Percentiles rank a stretch among this genome's conserved stretches.
phyloP scores from a whole-genome alignment of 2,113 vertebrate genomes.

The Chroicocephalus ridibundus region DNA sequence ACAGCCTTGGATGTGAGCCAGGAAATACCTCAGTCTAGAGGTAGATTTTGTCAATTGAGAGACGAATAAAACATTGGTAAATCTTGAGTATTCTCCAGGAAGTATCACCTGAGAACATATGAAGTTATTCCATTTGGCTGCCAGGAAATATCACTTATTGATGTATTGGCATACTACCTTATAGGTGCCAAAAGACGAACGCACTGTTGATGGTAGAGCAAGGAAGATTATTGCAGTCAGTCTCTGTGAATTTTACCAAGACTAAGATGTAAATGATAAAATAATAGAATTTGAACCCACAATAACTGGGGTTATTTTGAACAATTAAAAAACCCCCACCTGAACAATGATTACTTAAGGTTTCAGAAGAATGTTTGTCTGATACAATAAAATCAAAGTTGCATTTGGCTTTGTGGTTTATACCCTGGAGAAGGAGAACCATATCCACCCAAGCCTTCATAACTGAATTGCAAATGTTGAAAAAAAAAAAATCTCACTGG shows the following conservation, averaged over 20 bases:
- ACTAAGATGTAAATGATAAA: neutral
- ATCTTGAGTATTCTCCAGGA: neutral
- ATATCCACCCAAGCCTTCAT: neutral
- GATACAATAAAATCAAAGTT: neutral
- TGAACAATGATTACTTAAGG: neutral
- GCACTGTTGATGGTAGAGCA: neutral
- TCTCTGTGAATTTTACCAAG: neutral
- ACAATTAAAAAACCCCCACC: neutral
- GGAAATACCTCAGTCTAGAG: neutral
- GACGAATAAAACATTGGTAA: neutral
- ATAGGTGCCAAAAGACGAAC: neutral
- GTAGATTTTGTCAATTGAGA: neutral
- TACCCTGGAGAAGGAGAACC: neutral
- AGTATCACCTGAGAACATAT: neutral
- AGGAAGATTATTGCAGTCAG: neutral
- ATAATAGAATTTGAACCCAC: neutral
- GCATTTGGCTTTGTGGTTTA: neutral
- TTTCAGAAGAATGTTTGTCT: neutral
- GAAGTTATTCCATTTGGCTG: neutral
- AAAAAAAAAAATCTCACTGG: neutral
- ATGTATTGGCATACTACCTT: neutral
- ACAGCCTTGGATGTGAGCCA: neutral
- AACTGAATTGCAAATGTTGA: neutral
- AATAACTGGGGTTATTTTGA: neutral
- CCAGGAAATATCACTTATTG: neutral